phyloP scores from a whole-genome alignment of 2,113 vertebrate genomes.

The Tauraco erythrolophus region DNA sequence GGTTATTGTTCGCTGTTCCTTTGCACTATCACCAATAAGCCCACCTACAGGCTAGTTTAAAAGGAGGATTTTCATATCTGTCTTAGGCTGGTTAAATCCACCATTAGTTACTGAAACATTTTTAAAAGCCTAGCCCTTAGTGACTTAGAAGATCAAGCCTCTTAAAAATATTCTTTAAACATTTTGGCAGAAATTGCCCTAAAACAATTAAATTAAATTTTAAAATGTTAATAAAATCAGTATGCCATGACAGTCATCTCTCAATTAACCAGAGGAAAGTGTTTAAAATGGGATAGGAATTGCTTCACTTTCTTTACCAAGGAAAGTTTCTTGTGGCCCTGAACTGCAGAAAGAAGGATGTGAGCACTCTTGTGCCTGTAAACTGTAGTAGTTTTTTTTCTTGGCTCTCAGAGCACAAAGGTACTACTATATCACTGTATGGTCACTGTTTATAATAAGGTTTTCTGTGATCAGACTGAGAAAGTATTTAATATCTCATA shows the following conservation, averaged over 20 bases:
- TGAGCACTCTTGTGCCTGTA: not conserved
- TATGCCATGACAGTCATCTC: not conserved
- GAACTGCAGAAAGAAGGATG: not conserved
- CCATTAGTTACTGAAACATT: not conserved
- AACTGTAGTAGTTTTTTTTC: not conserved
- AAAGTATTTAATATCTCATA: not conserved
- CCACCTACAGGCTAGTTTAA: not conserved
- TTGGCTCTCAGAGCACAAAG: not conserved
- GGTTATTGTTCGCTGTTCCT: not conserved
- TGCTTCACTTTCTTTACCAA: not conserved
- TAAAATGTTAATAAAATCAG: rapidly evolving
- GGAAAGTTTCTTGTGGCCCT: not conserved
- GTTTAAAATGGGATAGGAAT: not conserved
- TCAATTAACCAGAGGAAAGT: not conserved
- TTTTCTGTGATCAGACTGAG: not conserved
- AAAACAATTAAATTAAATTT: not conserved
- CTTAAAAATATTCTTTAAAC: not conserved
- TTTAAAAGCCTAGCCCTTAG: not conserved
- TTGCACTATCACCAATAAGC: not conserved
- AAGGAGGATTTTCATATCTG: not conserved
- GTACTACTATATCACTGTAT: not conserved
- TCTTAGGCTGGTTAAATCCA: not conserved
- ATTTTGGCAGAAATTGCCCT: not conserved
- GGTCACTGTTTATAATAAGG: not conserved
- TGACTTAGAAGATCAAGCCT: not conserved